Conservation (phyloP, 2,113 vertebrate genomes). For the Girardinichthys multiradiatus region DNA sequence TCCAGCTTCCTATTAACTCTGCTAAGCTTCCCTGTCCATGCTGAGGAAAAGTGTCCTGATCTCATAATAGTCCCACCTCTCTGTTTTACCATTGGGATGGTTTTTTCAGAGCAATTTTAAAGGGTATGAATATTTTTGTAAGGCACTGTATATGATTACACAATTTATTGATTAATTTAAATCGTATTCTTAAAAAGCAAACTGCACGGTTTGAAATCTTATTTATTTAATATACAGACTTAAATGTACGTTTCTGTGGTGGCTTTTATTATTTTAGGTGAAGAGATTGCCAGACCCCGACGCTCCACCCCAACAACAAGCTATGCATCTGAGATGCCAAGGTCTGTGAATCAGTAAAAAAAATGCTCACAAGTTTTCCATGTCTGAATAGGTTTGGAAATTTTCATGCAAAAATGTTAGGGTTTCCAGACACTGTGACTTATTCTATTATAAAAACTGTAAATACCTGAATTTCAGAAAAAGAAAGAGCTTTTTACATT, state of each 20-base stretch:
- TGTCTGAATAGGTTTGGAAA: not conserved
- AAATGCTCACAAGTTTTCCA: not conserved
- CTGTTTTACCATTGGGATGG: too few species aligned
- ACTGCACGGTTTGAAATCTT: not conserved
- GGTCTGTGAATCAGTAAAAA: constrained; percentile 75
- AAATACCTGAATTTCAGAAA: not conserved
- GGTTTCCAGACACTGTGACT: not conserved
- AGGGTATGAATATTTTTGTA: not conserved
- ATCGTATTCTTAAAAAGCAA: not conserved
- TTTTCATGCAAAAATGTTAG: not conserved
- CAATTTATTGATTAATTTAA: not conserved
- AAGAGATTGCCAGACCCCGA: constrained; percentile 93
- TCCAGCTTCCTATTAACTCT: too few species aligned
- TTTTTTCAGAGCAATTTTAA: not conserved
- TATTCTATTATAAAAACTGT: not conserved
- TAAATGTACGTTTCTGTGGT: not conserved
- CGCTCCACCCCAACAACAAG: constrained; percentile 89
- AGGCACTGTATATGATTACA: not conserved
- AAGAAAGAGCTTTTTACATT: too few species aligned
- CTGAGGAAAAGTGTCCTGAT: too few species aligned
- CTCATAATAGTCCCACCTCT: too few species aligned
- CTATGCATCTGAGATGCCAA: constrained; percentile 76
- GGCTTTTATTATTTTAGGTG: constrained; percentile 77
- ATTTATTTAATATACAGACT: not conserved
- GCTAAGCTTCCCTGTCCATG: too few species aligned